Base-by-base conservation (phyloP, 2,888 invertebrate species). In the Drosophila tanythrix region DNA sequence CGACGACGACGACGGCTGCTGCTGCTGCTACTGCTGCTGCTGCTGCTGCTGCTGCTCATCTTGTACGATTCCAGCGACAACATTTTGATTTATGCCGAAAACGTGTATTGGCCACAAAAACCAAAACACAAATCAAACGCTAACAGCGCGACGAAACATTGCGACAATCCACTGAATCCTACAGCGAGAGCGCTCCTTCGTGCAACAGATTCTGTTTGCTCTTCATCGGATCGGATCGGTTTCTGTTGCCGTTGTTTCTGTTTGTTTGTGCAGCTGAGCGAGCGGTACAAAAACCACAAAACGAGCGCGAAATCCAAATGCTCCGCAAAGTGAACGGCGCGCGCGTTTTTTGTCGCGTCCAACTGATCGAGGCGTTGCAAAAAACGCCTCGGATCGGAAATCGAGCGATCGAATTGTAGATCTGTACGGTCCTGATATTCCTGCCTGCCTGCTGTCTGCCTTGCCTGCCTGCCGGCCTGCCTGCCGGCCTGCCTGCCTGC, bases 81-180 rank as follows among this genome's bases (percentile, higher is more conserved):
- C 85, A 91, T 91, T 83, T 92, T 92, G 91, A 92, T 92, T 92
- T 92, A 92, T 92, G 83, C 91, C 89, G 74, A 80, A 87, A 86
- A 81, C 82, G 82, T 69, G 52, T 33, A 69, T 69, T 25, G 53
- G 33, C 31, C 46, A 46, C 81, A 86, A 89, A 81, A 88, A 80
- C 74, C 48, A 69, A 76, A 90, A 91, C 89, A 90, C 88, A 89
- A 91, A 90, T 92, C 88, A 91, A 91, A 91, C 81, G 81, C 84
- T 85, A 80, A 75, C 90, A 89, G 89, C 90, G 91, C 85, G 83
- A 90, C 92, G 91, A 86, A 91, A 88, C 90, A 89, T 84, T 86
- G 89, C 82, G 75, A 72, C 81, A 77, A 81, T 74, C 79, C 71
- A 75, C 60, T 70, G 66, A 56, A 51, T 60, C 55, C 62, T 59